Evolutionary conservation across 1,140 invertebrate genomes (phyloP), one percentile per base, ranked within the genome.

Genomic region (Acromyrmex charruanus): DNA sequence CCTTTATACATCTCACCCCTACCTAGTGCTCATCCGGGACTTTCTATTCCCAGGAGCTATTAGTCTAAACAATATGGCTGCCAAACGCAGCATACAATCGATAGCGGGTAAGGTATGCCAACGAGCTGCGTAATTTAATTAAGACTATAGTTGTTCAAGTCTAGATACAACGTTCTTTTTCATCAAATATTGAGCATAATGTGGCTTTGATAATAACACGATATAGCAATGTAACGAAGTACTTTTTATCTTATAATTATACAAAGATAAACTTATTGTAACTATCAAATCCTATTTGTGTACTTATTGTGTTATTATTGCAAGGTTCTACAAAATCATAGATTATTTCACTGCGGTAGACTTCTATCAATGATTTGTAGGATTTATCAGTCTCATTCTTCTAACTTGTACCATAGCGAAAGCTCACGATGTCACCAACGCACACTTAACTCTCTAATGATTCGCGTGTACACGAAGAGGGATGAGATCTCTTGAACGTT

Each of bases 11-110:
- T 80, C 53, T 87, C 80, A 87, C 85, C 89, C 88, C 89, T 91
- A 87, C 84, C 65, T 85, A 77, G 74, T 86, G 90, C 88, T 91
- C 89, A 89, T 89, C 90, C 87, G 87, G 77, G 77, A 88, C 72
- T 87, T 91, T 90, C 92, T 93, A 93, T 92, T 94, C 92, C 92
- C 93, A 93, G 90, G 90, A 94, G 93, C 93, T 93, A 94, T 95
- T 95, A 94, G 93, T 92, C 91, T 93, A 94, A 94, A 94, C 94
- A 94, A 94, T 94, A 95, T 94, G 94, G 92, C 94, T 94, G 94
- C 92, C 94, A 94, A 94, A 95, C 90, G 93, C 91, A 92, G 94
- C 85, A 87, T 92, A 92, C 92, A 94, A 95, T 93, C 93, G 93
- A 94, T 95, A 94, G 89, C 86, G 85, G 74, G 85, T 88, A 44